These are phyloP conservation scores for Eremobia ochroleuca DNA, from an alignment of 2,888 invertebrate species.

Conservation along the genomic window DNA sequence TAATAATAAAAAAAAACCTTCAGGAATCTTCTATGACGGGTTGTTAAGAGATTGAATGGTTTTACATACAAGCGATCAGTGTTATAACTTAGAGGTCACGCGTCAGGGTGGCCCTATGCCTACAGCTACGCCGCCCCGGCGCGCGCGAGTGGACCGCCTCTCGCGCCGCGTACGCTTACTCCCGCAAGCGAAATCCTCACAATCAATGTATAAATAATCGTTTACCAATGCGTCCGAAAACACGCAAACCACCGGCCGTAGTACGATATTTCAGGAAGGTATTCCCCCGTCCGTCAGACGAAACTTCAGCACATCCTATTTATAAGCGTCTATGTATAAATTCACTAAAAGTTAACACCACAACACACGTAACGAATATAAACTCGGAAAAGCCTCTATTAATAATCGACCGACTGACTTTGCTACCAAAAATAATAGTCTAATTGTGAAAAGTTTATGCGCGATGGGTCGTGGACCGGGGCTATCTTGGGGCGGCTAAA, in stretches of 20 bases:
- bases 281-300: conserved; percentile 91
- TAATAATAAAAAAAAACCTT: neutral
- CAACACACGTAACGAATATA: conserved; percentile 91
- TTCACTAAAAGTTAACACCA: conserved; percentile 91
- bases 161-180: conserved; percentile 71
- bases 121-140: conserved; percentile 63
- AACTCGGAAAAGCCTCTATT: conserved; percentile 92
- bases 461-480: conserved; percentile 91
- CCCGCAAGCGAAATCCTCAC: conserved; percentile 79
- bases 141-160: conserved; percentile 60
- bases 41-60: too few species aligned
- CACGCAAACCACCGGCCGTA: conserved; percentile 89
- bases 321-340: conserved; percentile 91
- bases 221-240: conserved; percentile 91
- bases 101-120: conserved; percentile 40
- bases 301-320: conserved; percentile 91
- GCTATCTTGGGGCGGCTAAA: conserved; percentile 92
- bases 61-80: neutral
- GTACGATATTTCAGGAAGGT: conserved; percentile 91
- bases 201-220: conserved; percentile 91
- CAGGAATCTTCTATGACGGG: neutral
- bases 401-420: conserved; percentile 92
- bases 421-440: conserved; percentile 92
- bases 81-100: conserved; percentile 29
- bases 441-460: conserved; percentile 92